A percentile compares a stretch with the other conserved stretches of the same genome.
These are phyloP conservation scores for Xestobium rufovillosum DNA, from an alignment of 2,888 invertebrate species.

Conservation along the genomic window DNA sequence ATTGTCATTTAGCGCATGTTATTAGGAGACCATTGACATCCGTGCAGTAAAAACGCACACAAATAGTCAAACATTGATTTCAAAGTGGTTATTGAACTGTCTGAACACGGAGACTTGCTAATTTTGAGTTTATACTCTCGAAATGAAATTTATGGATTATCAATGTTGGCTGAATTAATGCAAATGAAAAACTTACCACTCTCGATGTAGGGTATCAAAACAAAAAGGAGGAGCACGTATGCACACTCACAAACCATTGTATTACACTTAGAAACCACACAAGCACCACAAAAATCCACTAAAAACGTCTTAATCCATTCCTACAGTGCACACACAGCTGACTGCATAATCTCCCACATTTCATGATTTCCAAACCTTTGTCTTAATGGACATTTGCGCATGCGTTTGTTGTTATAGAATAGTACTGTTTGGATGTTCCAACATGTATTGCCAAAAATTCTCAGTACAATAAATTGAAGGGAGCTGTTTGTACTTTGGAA, in stretches of 20 bases:
- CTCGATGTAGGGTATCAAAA: slow-evolving; percentile 62
- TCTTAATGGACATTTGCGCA: slow-evolving; percentile 14
- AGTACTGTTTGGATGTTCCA: slow-evolving; percentile 13
- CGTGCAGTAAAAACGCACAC: no score
- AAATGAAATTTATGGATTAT: no score
- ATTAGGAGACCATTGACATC: no score
- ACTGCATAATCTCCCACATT: slow-evolving; percentile 14
- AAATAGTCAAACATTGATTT: no score
- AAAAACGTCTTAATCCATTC: slow-evolving; percentile 20
- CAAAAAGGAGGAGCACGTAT: slow-evolving; percentile 59
- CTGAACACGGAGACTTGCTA: no score
- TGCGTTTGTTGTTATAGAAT: slow-evolving; percentile 17
- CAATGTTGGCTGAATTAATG: neutral
- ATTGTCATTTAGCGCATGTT: no score
- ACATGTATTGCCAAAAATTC: no score
- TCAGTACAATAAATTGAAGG: no score
- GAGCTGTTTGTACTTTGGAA: no score
- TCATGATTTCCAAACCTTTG: slow-evolving; percentile 18
- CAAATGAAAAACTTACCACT: slow-evolving; percentile 52
- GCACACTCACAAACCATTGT: slow-evolving; percentile 32
- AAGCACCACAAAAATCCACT: slow-evolving; percentile 24
- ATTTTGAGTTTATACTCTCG: no score
- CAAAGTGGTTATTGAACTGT: no score
- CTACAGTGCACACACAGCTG: slow-evolving; percentile 17
- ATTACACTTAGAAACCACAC: slow-evolving; percentile 20